Evolutionary conservation across 2,113 vertebrate species (phyloP).

Genomic region (Zosterops lateralis): DNA sequence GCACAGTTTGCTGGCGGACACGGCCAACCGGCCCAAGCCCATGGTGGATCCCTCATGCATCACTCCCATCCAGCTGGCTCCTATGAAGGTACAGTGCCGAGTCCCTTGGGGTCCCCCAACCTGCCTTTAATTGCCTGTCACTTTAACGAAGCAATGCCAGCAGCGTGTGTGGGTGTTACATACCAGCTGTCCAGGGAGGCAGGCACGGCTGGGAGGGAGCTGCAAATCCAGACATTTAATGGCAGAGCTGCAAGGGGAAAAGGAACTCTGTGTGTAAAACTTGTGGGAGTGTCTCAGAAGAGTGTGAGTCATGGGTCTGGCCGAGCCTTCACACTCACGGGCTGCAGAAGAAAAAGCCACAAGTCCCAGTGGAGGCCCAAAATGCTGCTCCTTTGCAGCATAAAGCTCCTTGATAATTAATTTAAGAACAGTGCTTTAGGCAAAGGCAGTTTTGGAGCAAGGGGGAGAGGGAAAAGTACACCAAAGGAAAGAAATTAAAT

Average conservation of each 20-base stretch:
- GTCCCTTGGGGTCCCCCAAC: background rate
- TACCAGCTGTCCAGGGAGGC: background rate
- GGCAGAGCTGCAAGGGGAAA: background rate
- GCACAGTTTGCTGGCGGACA: slow-evolving; percentile 96
- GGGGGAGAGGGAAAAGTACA: background rate
- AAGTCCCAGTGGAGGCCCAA: background rate
- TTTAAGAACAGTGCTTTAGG: background rate
- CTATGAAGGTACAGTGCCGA: slow-evolving; percentile 89
- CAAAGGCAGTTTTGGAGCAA: slow-evolving; percentile 23
- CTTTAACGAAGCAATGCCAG: background rate
- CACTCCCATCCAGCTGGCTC: slow-evolving; percentile 96
- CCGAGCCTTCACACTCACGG: accelerated
- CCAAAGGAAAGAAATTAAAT: background rate
- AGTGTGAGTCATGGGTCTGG: background rate
- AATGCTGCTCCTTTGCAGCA: background rate
- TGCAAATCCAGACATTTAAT: background rate
- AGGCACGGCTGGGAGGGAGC: background rate
- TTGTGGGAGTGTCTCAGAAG: background rate
- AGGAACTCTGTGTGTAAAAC: background rate
- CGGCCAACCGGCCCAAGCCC: slow-evolving; percentile 93
- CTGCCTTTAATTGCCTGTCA: background rate
- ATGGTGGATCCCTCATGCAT: slow-evolving; percentile 99
- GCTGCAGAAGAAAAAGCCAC: background rate
- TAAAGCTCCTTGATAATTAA: slow-evolving; percentile 4
- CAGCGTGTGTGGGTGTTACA: accelerated